Evolutionary conservation across 2,113 vertebrate species (phyloP), one percentile per base, ranked within the genome.

Genomic region (Tyto alba): DNA sequence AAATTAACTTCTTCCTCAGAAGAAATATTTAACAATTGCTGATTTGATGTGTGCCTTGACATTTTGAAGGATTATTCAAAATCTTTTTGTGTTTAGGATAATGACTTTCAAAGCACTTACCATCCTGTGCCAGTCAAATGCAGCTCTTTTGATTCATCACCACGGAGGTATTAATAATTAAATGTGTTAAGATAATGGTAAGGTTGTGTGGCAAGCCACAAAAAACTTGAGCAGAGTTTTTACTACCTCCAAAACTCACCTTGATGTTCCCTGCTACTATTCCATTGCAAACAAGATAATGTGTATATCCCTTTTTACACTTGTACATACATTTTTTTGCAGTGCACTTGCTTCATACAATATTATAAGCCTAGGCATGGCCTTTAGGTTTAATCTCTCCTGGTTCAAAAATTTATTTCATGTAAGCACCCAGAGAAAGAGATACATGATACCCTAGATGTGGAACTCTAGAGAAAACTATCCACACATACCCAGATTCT

Each of bases 41-140:
- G 95, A 95, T 97, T 75, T 96, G 95, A 96, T 96, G 63, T 89
- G 76, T 93, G 85, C 62, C 87, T 95, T 97, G 93, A 97, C 93
- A 97, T 97, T 97, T 95, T 97, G 96, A 98, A 98, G 94, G 94
- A 98, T 98, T 98, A 97, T 97, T 98, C 95, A 96, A 97, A 98
- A 97, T 97, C 62, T 97, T 97, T 97, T 97, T 97, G 84, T 97
- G 89, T 97, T 98, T 98, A 94, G 94, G 91, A 97, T 97, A 97
- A 98, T 97, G 95, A 97, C 84, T 98, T 98, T 96, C 89, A 96
- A 97, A 97, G 91, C 69, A 97, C 86, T 97, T 98, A 92, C 87
- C 74, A 89, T 97, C 94, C 95, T 96, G 80, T 96, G 90, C 95
- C 97, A 98, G 95, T 97, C 95, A 98, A 97, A 97, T 89, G 76